Evolutionary conservation across 1,140 invertebrate genomes (phyloP).

Genomic region (Pectinophora gossypiella): DNA sequence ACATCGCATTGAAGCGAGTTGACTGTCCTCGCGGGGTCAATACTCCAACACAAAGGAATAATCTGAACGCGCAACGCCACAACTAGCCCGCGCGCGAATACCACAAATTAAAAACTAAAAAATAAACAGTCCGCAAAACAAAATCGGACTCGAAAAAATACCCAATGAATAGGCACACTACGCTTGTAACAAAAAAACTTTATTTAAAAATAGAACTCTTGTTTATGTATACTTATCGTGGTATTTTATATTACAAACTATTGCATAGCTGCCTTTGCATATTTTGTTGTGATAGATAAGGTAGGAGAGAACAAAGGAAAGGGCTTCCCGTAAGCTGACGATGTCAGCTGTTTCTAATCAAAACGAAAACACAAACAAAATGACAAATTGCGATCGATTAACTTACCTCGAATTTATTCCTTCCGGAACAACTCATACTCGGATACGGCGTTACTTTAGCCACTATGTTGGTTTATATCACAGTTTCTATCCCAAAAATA

Average conservation of each 20-base stretch:
- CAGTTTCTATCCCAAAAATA: background rate
- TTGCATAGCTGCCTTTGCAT: background rate
- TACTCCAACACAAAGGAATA: background rate
- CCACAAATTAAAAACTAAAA: background rate
- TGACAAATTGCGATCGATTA: slow-evolving; percentile 39
- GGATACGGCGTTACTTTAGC: slow-evolving; percentile 66
- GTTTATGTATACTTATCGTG: background rate
- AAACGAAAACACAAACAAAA: slow-evolving; percentile 67
- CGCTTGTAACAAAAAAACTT: background rate
- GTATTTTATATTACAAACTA: background rate
- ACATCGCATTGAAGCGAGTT: background rate
- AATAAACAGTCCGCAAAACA: background rate
- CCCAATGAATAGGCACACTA: background rate
- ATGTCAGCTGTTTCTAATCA: slow-evolving; percentile 64
- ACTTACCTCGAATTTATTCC: slow-evolving; percentile 77
- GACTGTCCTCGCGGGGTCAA: background rate
- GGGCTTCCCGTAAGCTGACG: slow-evolving; percentile 11
- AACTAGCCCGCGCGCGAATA: too few species aligned
- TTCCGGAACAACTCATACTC: slow-evolving; percentile 75
- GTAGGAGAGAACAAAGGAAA: slow-evolving; percentile 33
- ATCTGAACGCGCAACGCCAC: background rate
- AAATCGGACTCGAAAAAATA: background rate
- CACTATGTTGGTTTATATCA: slow-evolving; percentile 44
- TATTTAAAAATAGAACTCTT: slow-evolving; percentile 1
- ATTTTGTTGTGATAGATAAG: background rate